Base-by-base conservation (phyloP, 2,113 vertebrate species). In the Benthochromis sp. region DNA sequence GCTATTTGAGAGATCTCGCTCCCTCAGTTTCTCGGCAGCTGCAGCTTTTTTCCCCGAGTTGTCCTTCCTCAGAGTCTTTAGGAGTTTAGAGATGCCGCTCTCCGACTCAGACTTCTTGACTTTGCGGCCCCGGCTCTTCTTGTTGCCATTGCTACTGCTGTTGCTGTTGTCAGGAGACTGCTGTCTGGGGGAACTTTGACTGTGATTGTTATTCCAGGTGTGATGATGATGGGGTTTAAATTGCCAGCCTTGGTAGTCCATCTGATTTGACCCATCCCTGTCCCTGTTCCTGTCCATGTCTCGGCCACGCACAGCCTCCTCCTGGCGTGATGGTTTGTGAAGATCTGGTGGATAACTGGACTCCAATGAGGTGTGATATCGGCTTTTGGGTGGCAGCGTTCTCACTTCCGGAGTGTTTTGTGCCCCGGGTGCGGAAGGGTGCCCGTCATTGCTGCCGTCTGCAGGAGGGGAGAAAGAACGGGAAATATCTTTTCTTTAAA, bases 401-500 rank as follows among this genome's bases (percentile, higher is more conserved):
- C 97, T 99, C 98, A 99, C 95, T 99, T 98, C 97, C 98, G 98
- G 94, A 97, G 98, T 94, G 96, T 97, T 98, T 98, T 98, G 98
- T 97, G 98, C 95, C 96, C 98, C 95, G 97, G 97, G 92, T 96
- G 98, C 90, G 97, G 98, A 94, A 97, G 97, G 96, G 98, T 97
- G 96, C 97, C 97, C 95, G 97, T 99, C 98, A 97, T 97, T 97
- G 98, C 97, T 96, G 97, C 97, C 97, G 97, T 99, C 99, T 99
- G 97, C 85, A 96, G 96, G 95, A 97, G 86, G 94, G 38, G 38
- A 92, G 21, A 85, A 66, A 79, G 55, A 19, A 84, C 10, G 4
- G 82, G 11, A 83, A 50, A 38, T 2, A 16, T 78, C 43, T 47
- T 82, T 21, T 89, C 13, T 34, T 5, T 0, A 24, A 27, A 19